Base-by-base conservation (phyloP, 2,888 invertebrate species). In the Cremastinae sp. region DNA sequence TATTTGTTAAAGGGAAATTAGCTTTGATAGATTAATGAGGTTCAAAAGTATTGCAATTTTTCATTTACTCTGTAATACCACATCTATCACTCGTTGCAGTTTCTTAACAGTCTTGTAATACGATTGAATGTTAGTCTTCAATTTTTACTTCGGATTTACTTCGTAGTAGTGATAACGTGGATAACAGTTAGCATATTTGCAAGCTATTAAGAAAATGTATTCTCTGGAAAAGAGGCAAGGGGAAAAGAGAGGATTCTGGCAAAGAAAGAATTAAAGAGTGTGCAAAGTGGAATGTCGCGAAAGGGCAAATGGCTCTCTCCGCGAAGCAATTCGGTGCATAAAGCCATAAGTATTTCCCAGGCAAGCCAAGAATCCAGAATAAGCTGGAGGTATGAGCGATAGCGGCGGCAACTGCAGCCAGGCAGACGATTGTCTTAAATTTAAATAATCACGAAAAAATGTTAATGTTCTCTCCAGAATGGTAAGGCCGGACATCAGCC, bases 401-500 rank as follows among this genome's bases (percentile, higher is more conserved):
- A 37, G 49, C 45, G 35, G 14, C n/a, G 64, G 66, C 16, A 68
- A 53, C 69, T 43, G 76, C 56, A 73, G 78, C 70, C 78, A 76
- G 78, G 75, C 62, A 77, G 82, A 78, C 83, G 86, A 87, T 85
- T 86, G 84, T 86, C 85, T 86, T 83, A 83, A 86, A 87, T 87
- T 87, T 87, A 85, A 87, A 87, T 87, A 87, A 87, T 87, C 84
- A 85, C 85, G 75, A 82, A 85, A 86, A 87, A 86, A 87, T 87
- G 87, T 87, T 81, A 80, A 79, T 78, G 78, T 73, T 9, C 47
- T 28, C 12, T 12, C 18, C 5, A 71, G 68, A 56, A 35, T 77
- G 35, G 68, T 41, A 66, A 43, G 69, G 37, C 18, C 61, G 66
- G 56, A 18, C 49, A 56, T 56, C 69, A 70, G 78, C 68, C 18